Conservation (phyloP, 2,888 invertebrate species). For the Dynastes maya region DNA sequence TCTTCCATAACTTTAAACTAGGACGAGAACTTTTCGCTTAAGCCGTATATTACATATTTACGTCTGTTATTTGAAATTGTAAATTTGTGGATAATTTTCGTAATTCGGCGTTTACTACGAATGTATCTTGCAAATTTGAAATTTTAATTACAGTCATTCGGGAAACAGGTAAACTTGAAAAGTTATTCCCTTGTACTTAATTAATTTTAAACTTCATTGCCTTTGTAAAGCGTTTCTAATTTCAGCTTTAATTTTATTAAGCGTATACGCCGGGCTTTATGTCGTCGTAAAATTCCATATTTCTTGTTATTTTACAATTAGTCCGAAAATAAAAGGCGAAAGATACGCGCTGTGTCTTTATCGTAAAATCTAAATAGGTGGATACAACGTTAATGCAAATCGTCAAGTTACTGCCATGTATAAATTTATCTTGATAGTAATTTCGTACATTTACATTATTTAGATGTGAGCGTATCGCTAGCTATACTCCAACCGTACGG, state of each 20-base stretch:
- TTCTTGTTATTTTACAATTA: slow-evolving; percentile 33
- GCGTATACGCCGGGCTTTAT: slow-evolving; percentile 38
- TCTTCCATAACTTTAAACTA: slow-evolving; percentile 19
- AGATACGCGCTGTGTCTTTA: slow-evolving; percentile 11
- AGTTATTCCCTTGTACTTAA: slow-evolving; percentile 30
- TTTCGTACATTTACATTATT: neutral
- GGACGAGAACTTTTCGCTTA: neutral
- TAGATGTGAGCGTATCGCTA: neutral
- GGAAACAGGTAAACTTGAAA: slow-evolving; percentile 29
- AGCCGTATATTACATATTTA: slow-evolving; percentile 7
- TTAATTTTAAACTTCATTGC: slow-evolving; percentile 42
- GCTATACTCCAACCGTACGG: too few species aligned
- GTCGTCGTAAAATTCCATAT: slow-evolving; percentile 37
- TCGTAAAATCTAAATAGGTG: slow-evolving; percentile 11
- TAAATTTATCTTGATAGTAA: slow-evolving; percentile 16
- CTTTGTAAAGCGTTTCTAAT: slow-evolving; percentile 36
- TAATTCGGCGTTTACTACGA: slow-evolving; percentile 1
- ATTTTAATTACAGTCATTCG: slow-evolving; percentile 42
- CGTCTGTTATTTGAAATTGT: slow-evolving; percentile 1
- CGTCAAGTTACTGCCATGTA: neutral
- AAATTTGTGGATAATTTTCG: slow-evolving; percentile 17
- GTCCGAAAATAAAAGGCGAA: slow-evolving; percentile 33
- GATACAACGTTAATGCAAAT: neutral
- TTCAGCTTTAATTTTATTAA: slow-evolving; percentile 36
- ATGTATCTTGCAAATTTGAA: slow-evolving; percentile 20